A percentile compares a stretch with the other conserved stretches of the same genome.
phyloP scores from a whole-genome alignment of 2,113 vertebrate genomes.

The Mobula hypostoma region DNA sequence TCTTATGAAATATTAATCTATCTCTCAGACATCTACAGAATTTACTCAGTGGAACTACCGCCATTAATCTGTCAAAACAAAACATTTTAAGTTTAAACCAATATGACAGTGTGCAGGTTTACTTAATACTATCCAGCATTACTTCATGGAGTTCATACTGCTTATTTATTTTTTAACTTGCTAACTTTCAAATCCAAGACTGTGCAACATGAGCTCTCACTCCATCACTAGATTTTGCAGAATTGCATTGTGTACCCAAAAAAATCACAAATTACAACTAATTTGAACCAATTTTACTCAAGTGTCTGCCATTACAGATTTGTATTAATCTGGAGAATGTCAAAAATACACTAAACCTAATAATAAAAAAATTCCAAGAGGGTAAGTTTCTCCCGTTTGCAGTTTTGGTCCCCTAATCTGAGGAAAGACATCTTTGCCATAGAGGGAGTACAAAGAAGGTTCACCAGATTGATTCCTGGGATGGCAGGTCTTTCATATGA shows the following conservation, averaged over 20 bases:
- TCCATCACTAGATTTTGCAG: not conserved
- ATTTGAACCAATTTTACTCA: not conserved
- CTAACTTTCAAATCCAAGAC: not conserved
- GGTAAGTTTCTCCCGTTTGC: conserved; percentile 50
- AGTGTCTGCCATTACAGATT: not conserved
- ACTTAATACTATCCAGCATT: not conserved
- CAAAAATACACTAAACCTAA: not conserved
- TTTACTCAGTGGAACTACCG: not conserved
- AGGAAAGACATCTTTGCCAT: too few relatives aligned
- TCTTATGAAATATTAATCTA: conserved; percentile 1
- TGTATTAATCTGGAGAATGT: conserved; percentile 1
- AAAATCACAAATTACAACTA: not conserved
- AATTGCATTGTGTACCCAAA: not conserved
- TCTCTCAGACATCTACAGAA: not conserved
- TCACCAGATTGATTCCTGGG: too few relatives aligned
- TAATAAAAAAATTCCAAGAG: conserved; percentile 13
- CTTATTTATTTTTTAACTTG: not conserved
- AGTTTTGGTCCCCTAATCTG: too few relatives aligned
- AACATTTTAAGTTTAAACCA: not conserved
- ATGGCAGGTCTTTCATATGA: too few relatives aligned
- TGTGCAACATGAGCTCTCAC: not conserved
- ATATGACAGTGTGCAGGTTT: not conserved
- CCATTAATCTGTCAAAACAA: conserved; percentile 10
- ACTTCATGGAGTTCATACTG: not conserved
- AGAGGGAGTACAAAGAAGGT: too few relatives aligned